A percentile compares a stretch with the other conserved stretches of the same genome.
Evolutionary conservation across 1,140 invertebrate genomes (phyloP).

Genomic region (Hypsibius dujardini): DNA sequence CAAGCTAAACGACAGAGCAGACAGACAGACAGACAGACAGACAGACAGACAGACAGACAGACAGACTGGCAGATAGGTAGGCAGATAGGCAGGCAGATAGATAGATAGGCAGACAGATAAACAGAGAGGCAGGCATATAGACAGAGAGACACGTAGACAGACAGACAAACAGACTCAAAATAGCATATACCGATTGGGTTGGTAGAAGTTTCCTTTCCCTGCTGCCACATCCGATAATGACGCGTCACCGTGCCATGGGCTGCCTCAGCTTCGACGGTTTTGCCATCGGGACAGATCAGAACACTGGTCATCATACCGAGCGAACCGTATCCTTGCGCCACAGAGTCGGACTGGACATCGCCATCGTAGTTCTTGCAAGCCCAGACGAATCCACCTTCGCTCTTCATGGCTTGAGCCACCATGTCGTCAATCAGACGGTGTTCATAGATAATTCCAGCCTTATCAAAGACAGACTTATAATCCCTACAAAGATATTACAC

Average conservation of each 20-base stretch:
- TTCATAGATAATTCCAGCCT: slow-evolving; percentile 79
- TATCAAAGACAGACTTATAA: slow-evolving; percentile 70
- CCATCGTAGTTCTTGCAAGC: slow-evolving; percentile 99
- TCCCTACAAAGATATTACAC: slow-evolving; percentile 38
- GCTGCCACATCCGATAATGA: slow-evolving; percentile 78
- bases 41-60: too few species aligned
- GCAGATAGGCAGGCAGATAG: too few species aligned
- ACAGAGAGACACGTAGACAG: not conserved
- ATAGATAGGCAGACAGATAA: not conserved
- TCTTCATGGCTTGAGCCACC: slow-evolving; percentile 96
- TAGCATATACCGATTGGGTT: slow-evolving; percentile 60
- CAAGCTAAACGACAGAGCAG: too few species aligned
- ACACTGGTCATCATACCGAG: slow-evolving; percentile 90
- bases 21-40: too few species aligned
- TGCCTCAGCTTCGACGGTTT: slow-evolving; percentile 89
- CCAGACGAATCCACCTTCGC: slow-evolving; percentile 95
- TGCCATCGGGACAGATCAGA: slow-evolving; percentile 79
- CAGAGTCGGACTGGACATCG: slow-evolving; percentile 92
- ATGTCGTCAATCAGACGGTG: slow-evolving; percentile 96
- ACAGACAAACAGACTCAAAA: not conserved
- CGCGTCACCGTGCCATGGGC: slow-evolving; percentile 93
- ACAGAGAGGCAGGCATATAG: not conserved
- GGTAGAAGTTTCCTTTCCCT: slow-evolving; percentile 90
- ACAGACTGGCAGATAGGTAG: too few species aligned
- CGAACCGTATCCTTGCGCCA: slow-evolving; percentile 81